Evolutionary conservation across 2,113 vertebrate genomes (phyloP), one percentile per base, ranked within the genome.

Genomic region (Kryptolebias marmoratus): DNA sequence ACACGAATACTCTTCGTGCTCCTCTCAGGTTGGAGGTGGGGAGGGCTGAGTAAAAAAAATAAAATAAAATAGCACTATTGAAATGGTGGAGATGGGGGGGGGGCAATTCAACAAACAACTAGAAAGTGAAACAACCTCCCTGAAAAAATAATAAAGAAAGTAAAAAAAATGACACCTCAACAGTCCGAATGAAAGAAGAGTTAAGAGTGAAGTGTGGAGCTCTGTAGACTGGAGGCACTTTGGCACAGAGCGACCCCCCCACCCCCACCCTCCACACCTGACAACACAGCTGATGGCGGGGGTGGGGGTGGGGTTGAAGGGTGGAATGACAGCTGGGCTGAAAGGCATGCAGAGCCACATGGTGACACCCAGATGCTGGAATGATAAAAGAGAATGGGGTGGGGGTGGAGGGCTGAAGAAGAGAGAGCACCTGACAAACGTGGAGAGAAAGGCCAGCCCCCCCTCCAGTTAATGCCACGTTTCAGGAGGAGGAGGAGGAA

Each of bases 361-460:
- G 69, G 77, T 27, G 71, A 67, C 62, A 72, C 39, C 71, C 53
- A 71, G 70, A 80, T 84, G 75, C 18, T 68, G 85, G 87, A 89
- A 88, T 88, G 80, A 83, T 60, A 32, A 52, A 49, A 27, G 22
- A 12, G 12, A 2, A 1, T 14, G 14, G 5, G 27, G 9, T 5
- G 32, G 18, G 15, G 1, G 42, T n/a, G 22, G 18, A 55, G 36
- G 49, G 50, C 50, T 47, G 12, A 32, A 6, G 68, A 71, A 75
- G 61, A 73, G 59, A 75, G 64, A 90, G 84, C 90, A 92, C 77
- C 86, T 87, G 87, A 91, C 88, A 89, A 89, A 89, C 83, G 30
- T 90, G 87, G 88, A 91, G 92, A 86, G 92, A 90, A 92, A 93
- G 92, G 82, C 92, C 92, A 88, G 92, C 93, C 89, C 83, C 90